A percentile compares a stretch with the other conserved stretches of the same genome.
Evolutionary conservation across 2,113 vertebrate species (phyloP).

Genomic region (Pterophyllum scalare): DNA sequence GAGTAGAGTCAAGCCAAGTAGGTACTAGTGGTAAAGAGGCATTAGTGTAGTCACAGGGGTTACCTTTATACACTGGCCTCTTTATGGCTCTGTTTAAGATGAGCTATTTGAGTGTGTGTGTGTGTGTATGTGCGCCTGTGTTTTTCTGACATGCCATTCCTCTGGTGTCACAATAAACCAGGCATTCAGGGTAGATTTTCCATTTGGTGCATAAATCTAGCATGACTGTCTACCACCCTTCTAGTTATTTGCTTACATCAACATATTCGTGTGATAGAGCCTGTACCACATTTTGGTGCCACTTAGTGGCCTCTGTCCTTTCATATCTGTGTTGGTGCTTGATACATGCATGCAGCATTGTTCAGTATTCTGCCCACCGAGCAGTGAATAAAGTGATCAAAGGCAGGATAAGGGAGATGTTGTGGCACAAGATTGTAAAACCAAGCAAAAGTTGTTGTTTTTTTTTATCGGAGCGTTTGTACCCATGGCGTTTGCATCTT

Average conservation of each 20-base stretch:
- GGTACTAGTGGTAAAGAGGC: too few species aligned
- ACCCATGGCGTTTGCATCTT: background rate
- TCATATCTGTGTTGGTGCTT: background rate
- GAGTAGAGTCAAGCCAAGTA: too few species aligned
- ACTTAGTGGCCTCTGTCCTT: background rate
- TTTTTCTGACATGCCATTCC: background rate
- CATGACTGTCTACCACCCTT: background rate
- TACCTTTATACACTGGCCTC: background rate
- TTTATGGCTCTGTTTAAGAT: fast-evolving
- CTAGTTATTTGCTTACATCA: background rate
- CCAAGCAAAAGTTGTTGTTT: background rate
- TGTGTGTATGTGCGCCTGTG: too few species aligned
- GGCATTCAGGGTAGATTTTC: background rate
- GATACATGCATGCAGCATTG: background rate
- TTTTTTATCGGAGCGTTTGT: background rate
- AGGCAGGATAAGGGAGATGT: background rate
- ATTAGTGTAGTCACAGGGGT: background rate
- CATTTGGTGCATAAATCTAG: too few species aligned
- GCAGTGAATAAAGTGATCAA: background rate
- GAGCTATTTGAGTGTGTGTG: background rate
- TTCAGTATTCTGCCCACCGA: background rate
- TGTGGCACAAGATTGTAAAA: background rate
- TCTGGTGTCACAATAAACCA: background rate
- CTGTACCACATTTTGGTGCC: fast-evolving
- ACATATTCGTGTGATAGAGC: background rate